Evolutionary conservation across 2,888 invertebrate genomes (phyloP).

Genomic region (Barypeithes pellucidus): DNA sequence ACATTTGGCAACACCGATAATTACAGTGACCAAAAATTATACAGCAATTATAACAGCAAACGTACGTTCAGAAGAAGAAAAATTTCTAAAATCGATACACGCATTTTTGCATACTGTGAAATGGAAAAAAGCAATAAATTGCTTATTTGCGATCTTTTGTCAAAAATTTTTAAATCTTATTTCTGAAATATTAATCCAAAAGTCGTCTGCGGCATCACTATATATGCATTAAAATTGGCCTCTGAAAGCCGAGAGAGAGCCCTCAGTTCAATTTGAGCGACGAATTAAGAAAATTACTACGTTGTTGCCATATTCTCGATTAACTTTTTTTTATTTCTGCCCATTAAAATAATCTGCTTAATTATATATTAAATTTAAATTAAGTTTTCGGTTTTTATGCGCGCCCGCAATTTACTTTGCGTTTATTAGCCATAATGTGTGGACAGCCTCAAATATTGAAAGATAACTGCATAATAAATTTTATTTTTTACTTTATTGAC

Average conservation of each 20-base stretch:
- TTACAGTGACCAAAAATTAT: too few relatives aligned
- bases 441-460: slow-evolving; percentile 54
- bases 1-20: not conserved
- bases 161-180: not conserved
- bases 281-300: slow-evolving; percentile 61
- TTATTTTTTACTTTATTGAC: slow-evolving; percentile 25
- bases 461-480: slow-evolving; percentile 46
- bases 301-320: slow-evolving; percentile 59
- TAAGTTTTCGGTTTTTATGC: slow-evolving; percentile 53
- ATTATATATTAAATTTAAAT: slow-evolving; percentile 59
- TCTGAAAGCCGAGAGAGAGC: slow-evolving; percentile 40
- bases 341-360: slow-evolving; percentile 58
- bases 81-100: too few relatives aligned
- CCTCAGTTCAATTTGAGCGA: slow-evolving; percentile 57
- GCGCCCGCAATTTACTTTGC: slow-evolving; percentile 52
- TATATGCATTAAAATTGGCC: slow-evolving; percentile 37
- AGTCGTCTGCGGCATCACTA: slow-evolving; percentile 28
- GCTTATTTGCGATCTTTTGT: not conserved
- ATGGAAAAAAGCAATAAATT: too few relatives aligned
- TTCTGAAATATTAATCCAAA: slow-evolving; percentile 20
- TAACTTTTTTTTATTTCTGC: slow-evolving; percentile 57
- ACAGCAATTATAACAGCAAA: too few relatives aligned
- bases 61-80: too few relatives aligned
- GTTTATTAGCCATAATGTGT: slow-evolving; percentile 54
- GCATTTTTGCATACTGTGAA: too few relatives aligned